Conservation (phyloP, 2,113 vertebrate genomes). For the Narcine bancroftii region DNA sequence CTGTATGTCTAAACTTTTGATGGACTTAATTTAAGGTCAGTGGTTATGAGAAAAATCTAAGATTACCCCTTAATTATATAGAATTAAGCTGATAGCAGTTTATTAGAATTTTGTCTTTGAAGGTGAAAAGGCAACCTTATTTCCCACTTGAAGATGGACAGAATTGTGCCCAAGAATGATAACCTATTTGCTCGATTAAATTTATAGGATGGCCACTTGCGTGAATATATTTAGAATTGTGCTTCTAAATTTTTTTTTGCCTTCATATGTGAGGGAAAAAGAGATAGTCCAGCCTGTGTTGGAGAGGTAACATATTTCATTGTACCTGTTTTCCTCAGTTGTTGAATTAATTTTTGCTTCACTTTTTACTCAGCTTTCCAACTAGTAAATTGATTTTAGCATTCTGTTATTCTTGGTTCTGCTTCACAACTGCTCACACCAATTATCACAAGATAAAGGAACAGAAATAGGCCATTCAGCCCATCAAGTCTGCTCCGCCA, state of each 20-base stretch:
- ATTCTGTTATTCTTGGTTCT: conserved; percentile 1
- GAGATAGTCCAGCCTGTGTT: background rate
- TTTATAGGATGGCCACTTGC: background rate
- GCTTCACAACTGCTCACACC: background rate
- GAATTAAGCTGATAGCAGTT: background rate
- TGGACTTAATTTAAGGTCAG: background rate
- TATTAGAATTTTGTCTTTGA: background rate
- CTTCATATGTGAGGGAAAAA: background rate
- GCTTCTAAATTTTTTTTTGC: background rate
- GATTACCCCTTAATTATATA: background rate
- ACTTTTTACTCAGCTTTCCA: background rate
- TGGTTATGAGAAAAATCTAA: background rate
- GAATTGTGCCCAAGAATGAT: background rate
- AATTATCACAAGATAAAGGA: background rate
- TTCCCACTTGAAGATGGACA: background rate
- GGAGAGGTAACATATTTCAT: background rate
- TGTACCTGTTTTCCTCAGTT: background rate
- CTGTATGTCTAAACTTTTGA: no score
- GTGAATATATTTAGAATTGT: background rate
- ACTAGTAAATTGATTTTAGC: background rate
- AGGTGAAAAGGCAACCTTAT: background rate
- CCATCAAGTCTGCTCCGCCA: no score
- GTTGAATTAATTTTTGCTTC: background rate
- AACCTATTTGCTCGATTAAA: background rate
- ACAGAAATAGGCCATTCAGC: no score